These are phyloP conservation scores for Callinectes sapidus DNA, from an alignment of 2,888 invertebrate species.

Conservation along the genomic window DNA sequence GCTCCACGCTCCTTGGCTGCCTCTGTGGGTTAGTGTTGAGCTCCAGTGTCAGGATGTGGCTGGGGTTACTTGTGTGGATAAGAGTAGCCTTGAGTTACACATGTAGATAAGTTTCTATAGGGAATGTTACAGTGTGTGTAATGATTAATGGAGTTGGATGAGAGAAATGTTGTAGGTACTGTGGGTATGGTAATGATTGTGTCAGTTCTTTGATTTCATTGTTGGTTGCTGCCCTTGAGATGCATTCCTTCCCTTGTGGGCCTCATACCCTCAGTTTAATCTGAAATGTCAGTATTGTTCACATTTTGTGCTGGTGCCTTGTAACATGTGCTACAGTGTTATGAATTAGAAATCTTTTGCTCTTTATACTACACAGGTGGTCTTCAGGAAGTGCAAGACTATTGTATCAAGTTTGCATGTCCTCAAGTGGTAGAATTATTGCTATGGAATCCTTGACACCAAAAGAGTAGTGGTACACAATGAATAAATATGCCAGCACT, in stretches of 20 bases:
- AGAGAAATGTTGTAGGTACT: not conserved
- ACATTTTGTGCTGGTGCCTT: no score
- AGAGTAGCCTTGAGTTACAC: not conserved
- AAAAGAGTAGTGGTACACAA: no score
- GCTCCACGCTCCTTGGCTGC: not conserved
- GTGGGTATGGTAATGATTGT: not conserved
- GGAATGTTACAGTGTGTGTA: not conserved
- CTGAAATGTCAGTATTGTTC: no score
- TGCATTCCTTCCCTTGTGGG: not conserved
- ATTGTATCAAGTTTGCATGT: no score
- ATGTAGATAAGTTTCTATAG: not conserved
- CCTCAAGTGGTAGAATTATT: no score
- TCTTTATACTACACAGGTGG: no score
- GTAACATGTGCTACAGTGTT: not conserved
- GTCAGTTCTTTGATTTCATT: not conserved
- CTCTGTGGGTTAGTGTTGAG: not conserved
- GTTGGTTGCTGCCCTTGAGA: not conserved
- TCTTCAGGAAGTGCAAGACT: no score
- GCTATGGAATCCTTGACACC: no score
- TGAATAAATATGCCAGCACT: no score
- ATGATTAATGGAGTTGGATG: not conserved
- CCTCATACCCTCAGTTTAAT: not conserved
- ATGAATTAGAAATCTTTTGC: no score
- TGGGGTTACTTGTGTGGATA: not conserved
- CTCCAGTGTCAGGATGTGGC: not conserved